Percentiles rank a stretch among this genome's conserved stretches.
Conservation (phyloP, 2,113 vertebrate genomes). For the Gadus macrocephalus region DNA sequence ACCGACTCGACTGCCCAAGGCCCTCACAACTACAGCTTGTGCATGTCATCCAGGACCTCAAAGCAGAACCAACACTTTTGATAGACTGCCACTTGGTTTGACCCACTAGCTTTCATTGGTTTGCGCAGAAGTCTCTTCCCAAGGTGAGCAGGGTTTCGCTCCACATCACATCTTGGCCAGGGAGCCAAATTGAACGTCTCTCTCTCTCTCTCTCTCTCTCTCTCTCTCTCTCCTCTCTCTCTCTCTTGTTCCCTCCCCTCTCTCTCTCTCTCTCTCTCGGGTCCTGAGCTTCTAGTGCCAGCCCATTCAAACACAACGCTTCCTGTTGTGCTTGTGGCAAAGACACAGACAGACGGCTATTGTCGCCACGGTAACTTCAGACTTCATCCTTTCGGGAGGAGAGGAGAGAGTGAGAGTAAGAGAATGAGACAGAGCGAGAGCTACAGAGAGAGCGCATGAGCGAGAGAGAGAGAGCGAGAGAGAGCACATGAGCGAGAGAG, state of each 20-base stretch:
- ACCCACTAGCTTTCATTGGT: not conserved
- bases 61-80: not conserved
- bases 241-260: conserved; percentile 15
- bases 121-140: not conserved
- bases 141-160: not conserved
- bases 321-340: conserved; percentile 48
- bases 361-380: conserved; percentile 59
- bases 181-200: too few relatives aligned
- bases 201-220: not conserved
- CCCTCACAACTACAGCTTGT: too few relatives aligned
- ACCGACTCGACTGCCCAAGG: too few relatives aligned
- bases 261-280: not conserved
- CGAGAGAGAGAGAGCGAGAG: too few relatives aligned
- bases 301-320: conserved; percentile 45
- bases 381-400: conserved; percentile 51
- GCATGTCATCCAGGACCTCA: too few relatives aligned
- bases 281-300: conserved; percentile 36
- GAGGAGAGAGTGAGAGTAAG: conserved; percentile 27
- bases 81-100: not conserved
- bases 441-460: too few relatives aligned
- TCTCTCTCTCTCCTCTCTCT: conserved; percentile 4
- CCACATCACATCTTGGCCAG: not conserved
- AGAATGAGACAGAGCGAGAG: too few relatives aligned
- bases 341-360: conserved; percentile 50
- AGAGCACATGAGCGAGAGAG: too few relatives aligned